A percentile compares a stretch with the other conserved stretches of the same genome.
These are phyloP conservation scores for Xyrichtys novacula DNA, from an alignment of 2,797 vertebrate genomes.

Conservation along the genomic window DNA sequence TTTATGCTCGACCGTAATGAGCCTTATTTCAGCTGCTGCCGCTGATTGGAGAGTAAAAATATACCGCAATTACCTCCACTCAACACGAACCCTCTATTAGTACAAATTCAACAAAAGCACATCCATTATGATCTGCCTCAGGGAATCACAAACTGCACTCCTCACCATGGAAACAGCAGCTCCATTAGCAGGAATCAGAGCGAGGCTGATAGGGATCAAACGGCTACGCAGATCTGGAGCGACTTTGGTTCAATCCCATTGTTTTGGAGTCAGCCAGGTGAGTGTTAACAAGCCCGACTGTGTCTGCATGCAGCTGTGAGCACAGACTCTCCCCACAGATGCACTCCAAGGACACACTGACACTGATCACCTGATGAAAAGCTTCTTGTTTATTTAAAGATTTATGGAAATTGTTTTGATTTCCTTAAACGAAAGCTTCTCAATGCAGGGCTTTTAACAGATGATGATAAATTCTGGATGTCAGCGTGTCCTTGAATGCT, in stretches of 20 bases:
- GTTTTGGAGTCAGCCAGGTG: constrained; percentile 26
- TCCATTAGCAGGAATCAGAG: constrained; percentile 51
- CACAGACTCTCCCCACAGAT: neutral
- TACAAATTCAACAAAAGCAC: constrained; percentile 46
- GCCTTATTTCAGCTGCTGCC: constrained; percentile 18
- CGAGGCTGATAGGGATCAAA: constrained; percentile 23
- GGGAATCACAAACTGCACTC: constrained; percentile 44
- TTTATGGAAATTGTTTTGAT: neutral
- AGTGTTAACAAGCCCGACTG: constrained; percentile 4
- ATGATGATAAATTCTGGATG: neutral
- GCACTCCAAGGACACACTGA: constrained; percentile 4
- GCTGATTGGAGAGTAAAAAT: constrained; percentile 44
- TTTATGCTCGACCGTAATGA: neutral
- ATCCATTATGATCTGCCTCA: constrained; percentile 44
- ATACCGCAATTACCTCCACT: constrained; percentile 36
- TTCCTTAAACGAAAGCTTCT: neutral
- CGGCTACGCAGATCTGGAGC: constrained; percentile 3
- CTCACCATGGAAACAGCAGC: constrained; percentile 70
- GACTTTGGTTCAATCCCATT: neutral
- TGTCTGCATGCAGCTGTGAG: neutral
- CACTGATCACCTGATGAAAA: no score
- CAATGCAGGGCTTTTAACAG: neutral
- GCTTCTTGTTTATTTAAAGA: neutral
- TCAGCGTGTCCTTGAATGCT: neutral
- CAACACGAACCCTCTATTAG: constrained; percentile 34